A percentile compares a stretch with the other conserved stretches of the same genome.
phyloP scores from a whole-genome alignment of 2,888 invertebrate species.

The Mamestra brassicae region DNA sequence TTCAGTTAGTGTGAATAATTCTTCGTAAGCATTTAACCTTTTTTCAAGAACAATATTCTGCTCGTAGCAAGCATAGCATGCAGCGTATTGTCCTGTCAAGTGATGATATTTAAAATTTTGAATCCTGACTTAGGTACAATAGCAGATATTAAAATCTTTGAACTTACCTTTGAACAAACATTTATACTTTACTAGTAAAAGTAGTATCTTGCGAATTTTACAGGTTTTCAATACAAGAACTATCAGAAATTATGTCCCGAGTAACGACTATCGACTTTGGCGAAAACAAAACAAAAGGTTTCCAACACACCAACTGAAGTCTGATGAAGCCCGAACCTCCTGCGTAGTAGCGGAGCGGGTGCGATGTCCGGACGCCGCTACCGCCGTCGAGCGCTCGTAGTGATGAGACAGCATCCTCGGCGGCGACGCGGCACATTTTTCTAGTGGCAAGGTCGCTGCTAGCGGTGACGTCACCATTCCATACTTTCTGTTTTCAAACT shows the following conservation, averaged over 20 bases:
- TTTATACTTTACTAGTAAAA: background rate
- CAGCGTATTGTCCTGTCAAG: background rate
- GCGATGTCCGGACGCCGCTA: slow-evolving; percentile 70
- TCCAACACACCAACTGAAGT: background rate
- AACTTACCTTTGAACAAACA: background rate
- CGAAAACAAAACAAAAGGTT: background rate
- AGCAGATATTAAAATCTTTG: background rate
- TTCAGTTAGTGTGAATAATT: too few relatives aligned
- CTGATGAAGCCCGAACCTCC: slow-evolving; percentile 18
- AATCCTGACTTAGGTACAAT: background rate
- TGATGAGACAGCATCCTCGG: slow-evolving; percentile 86
- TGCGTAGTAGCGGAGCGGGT: slow-evolving; percentile 70
- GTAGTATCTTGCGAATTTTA: background rate
- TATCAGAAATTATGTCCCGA: background rate
- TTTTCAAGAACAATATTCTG: background rate
- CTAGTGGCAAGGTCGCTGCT: slow-evolving; percentile 90
- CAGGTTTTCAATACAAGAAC: background rate
- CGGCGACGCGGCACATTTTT: slow-evolving; percentile 90
- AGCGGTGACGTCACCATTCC: slow-evolving; percentile 85
- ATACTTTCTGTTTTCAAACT: slow-evolving; percentile 84
- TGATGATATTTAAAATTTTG: background rate
- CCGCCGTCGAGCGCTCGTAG: slow-evolving; percentile 69
- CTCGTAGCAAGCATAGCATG: background rate
- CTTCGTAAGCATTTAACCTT: slow-evolving; percentile 43
- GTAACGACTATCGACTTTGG: background rate